These are phyloP conservation scores for Aplodontia rufa DNA, from an alignment of 2,113 vertebrate genomes.

Conservation along the genomic window DNA sequence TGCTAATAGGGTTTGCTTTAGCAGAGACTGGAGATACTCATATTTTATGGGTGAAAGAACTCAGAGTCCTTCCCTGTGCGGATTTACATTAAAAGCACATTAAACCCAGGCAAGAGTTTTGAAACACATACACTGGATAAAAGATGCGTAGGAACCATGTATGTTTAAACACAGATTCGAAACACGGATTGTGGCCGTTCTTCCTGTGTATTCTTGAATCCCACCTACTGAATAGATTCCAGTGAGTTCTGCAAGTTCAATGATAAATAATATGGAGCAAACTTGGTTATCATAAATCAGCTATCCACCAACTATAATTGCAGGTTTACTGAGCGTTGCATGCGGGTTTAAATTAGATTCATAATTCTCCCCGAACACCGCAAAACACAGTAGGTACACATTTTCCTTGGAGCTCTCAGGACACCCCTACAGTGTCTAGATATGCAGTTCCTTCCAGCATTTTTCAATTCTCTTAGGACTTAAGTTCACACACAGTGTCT, in stretches of 20 bases:
- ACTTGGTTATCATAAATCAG: not conserved
- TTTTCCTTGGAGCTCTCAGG: not conserved
- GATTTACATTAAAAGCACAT: too few relatives aligned
- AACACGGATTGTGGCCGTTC: not conserved
- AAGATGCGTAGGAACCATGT: too few relatives aligned
- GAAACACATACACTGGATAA: too few relatives aligned
- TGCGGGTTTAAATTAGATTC: constrained; percentile 11
- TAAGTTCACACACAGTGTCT: not conserved
- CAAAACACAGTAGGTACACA: not conserved
- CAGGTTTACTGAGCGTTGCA: not conserved
- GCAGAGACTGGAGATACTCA: not conserved
- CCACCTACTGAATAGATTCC: not conserved
- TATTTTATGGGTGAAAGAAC: not conserved
- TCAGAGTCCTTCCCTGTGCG: too few relatives aligned
- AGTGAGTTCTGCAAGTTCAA: not conserved
- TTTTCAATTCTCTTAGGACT: constrained; percentile 3
- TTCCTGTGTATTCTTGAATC: not conserved
- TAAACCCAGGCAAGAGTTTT: not conserved
- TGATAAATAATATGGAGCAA: not conserved
- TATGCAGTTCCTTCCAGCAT: too few relatives aligned
- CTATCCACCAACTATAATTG: not conserved
- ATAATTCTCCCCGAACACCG: not conserved
- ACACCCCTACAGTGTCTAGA: not conserved
- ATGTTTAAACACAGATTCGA: not conserved
- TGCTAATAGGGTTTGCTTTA: not conserved